Percentiles rank a stretch among this genome's conserved stretches.
These are phyloP conservation scores for Aeoliscus strigatus DNA, from an alignment of 2,797 vertebrate species.

Conservation along the genomic window DNA sequence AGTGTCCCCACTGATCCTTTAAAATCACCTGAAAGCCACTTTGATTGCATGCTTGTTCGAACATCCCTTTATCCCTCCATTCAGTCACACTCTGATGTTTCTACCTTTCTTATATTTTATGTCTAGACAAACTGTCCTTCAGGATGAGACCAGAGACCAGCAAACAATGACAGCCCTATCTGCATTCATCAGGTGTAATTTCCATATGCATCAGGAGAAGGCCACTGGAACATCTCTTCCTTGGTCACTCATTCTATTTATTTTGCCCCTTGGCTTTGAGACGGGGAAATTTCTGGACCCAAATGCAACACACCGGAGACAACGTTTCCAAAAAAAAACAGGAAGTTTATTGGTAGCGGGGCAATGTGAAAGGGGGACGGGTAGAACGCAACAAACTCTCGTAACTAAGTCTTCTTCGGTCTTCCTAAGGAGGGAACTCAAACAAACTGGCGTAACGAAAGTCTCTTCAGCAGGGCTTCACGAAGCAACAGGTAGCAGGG, in stretches of 20 bases:
- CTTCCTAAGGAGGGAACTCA: too few relatives aligned
- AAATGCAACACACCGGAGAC: too few relatives aligned
- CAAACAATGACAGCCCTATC: slow-evolving; percentile 28
- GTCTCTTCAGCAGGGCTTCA: too few relatives aligned
- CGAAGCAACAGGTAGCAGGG: too few relatives aligned
- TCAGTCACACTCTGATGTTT: slow-evolving; percentile 16
- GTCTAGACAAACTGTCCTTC: slow-evolving; percentile 18
- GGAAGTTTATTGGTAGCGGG: too few relatives aligned
- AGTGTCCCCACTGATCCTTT: not conserved
- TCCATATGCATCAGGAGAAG: slow-evolving; percentile 46
- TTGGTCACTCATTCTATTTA: slow-evolving; percentile 35
- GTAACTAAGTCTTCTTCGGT: too few relatives aligned
- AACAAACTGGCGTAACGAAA: too few relatives aligned
- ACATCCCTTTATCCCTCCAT: too few relatives aligned
- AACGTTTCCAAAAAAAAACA: too few relatives aligned
- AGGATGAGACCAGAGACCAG: slow-evolving; percentile 25
- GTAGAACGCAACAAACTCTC: too few relatives aligned
- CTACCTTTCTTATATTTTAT: slow-evolving; percentile 15
- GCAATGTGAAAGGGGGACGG: too few relatives aligned
- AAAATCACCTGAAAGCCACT: not conserved
- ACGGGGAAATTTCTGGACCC: too few relatives aligned
- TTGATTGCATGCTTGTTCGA: not conserved
- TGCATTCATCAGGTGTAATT: slow-evolving; percentile 46
- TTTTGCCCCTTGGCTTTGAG: slow-evolving; percentile 24
- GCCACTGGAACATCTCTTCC: slow-evolving; percentile 26